Base-by-base conservation (phyloP, 2,888 invertebrate genomes). In the Laothoe populi region DNA sequence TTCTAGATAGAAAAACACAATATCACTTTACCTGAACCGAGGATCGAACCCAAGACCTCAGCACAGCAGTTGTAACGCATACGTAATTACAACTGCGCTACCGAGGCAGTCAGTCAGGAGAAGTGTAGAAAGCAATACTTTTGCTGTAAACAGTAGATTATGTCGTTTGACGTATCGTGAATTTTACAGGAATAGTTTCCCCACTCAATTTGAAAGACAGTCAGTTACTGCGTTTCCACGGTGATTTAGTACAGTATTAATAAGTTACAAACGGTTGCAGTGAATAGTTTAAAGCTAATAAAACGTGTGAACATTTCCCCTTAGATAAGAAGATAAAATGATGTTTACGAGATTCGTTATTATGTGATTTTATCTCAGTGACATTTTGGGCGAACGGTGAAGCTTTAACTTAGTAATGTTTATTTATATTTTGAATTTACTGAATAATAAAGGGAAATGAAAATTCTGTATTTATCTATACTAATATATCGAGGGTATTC, bases 231-330 rank as follows among this genome's bases (percentile, higher is more conserved):
- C 40, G 40, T 38, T 40, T 60, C 49, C 60, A 16, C 24, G 24
- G 60, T 24, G 35, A 60, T 60, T 48, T 44, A 44, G 11, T 48
- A 24, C 40, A 49, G 19, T 46, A 16, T 35, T 49, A 11, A 49
- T 49, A 49, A 49, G 26, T 49, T 21, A 46, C 35, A 49, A 26
- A 40, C 24, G 24, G n/a, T 49, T 24, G 5, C 38, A 38, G 4
- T 16, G 11, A 40, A 49, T 40, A 40, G 40, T 49, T 49, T 40
- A 11, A 40, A 49, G 49, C 49, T 49, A 16, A 42, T 49, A 60
- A 49, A 60, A 59, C 46, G 49, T 49, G 38, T 49, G 38, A 40
- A 21, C 40, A n/a, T 23, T 40, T 49, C n/a, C 38, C 35, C 21
- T 11, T 26, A 8, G 46, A 60, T 48, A 38, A 23, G 38, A 49